Percentiles rank a stretch among this genome's conserved stretches.
Conservation (phyloP, 2,888 invertebrate genomes). For the Trypoxylon attenuatum region DNA sequence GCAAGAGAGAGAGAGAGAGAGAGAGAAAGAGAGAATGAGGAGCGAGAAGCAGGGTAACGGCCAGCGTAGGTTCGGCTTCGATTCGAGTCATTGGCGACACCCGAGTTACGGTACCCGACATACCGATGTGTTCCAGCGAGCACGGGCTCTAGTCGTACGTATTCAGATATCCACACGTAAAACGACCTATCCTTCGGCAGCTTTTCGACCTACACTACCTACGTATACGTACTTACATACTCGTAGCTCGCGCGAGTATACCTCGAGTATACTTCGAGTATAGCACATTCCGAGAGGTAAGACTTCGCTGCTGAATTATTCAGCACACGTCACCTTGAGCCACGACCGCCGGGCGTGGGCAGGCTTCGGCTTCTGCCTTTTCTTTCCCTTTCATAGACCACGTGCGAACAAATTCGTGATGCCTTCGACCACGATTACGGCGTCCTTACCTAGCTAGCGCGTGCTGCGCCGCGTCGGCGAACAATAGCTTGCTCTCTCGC, state of each 20-base stretch:
- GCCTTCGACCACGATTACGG: conserved; percentile 29
- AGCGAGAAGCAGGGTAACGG: neutral
- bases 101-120: conserved; percentile 51
- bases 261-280: too few relatives aligned
- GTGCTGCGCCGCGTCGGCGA: neutral
- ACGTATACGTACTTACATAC: conserved; percentile 18
- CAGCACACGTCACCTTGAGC: conserved; percentile 65
- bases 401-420: conserved; percentile 52
- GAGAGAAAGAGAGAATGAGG: too few relatives aligned
- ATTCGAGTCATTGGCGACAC: conserved; percentile 43
- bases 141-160: conserved; percentile 4
- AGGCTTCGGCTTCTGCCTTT: conserved; percentile 39
- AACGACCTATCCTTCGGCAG: conserved; percentile 23
- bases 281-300: conserved; percentile 34
- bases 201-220: conserved; percentile 38
- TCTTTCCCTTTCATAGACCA: conserved; percentile 50
- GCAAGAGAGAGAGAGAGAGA: too few relatives aligned
- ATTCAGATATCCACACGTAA: conserved; percentile 28
- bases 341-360: conserved; percentile 61
- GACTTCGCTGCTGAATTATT: conserved; percentile 67
- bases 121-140: conserved; percentile 38
- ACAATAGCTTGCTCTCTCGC: neutral
- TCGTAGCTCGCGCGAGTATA: neutral
- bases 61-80: conserved; percentile 17
- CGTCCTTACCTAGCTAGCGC: conserved; percentile 9